These are phyloP conservation scores for Acleris literana DNA, from an alignment of 2,888 invertebrate species.

Conservation along the genomic window DNA sequence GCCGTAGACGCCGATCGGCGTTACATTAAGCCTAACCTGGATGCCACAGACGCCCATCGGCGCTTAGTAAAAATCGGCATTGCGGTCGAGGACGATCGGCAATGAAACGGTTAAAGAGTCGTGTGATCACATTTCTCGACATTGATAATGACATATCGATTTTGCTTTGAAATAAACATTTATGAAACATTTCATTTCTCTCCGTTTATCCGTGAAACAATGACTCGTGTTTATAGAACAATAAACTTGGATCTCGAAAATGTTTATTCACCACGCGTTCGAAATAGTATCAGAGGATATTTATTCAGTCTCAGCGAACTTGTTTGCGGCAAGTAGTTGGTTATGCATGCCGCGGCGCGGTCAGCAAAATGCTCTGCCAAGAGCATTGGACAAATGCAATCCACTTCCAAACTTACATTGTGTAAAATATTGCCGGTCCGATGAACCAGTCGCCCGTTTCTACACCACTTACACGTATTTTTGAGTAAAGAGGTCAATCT, in stretches of 20 bases:
- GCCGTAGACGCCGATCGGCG: too few relatives aligned
- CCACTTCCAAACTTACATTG: constrained; percentile 57
- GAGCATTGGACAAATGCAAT: constrained; percentile 60
- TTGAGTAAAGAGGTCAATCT: neutral
- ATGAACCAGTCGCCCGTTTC: constrained; percentile 26
- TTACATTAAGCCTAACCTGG: too few relatives aligned
- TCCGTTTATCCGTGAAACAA: neutral
- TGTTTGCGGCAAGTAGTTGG: constrained; percentile 60
- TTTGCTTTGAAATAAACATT: too few relatives aligned
- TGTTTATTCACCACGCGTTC: constrained; percentile 31
- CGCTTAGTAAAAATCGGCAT: too few relatives aligned
- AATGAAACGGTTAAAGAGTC: neutral
- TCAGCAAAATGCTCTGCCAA: constrained; percentile 64
- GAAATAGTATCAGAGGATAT: constrained; percentile 46
- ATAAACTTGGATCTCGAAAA: constrained; percentile 8
- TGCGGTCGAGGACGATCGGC: too few relatives aligned
- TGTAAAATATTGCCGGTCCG: constrained; percentile 34
- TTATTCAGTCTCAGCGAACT: constrained; percentile 65
- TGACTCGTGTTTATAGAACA: constrained; percentile 7
- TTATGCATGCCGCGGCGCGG: constrained; percentile 64
- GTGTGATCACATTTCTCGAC: neutral
- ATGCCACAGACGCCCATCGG: too few relatives aligned
- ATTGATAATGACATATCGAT: too few relatives aligned
- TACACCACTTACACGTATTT: constrained; percentile 22
- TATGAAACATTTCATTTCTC: neutral